Evolutionary conservation across 2,888 invertebrate species (phyloP).

Genomic region (Choreutis nemorana): DNA sequence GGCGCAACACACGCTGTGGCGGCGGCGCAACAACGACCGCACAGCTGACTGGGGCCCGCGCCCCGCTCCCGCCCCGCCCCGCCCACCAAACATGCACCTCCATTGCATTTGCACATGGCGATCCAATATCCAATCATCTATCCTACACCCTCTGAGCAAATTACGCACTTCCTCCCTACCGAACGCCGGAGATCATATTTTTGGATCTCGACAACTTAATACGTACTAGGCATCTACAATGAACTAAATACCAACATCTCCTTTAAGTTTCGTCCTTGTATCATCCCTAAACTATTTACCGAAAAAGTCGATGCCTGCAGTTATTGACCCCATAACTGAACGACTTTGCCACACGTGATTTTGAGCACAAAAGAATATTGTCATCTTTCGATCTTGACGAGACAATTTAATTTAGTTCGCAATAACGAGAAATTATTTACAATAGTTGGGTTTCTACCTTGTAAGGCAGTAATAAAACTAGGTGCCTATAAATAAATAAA

Average conservation of each 20-base stretch:
- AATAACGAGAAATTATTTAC: neutral
- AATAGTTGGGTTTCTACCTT: no score
- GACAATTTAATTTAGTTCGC: no score
- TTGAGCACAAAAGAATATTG: conserved; percentile 29
- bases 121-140: no score
- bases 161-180: no score
- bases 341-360: conserved; percentile 60
- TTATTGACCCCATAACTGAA: conserved; percentile 62
- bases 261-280: no score
- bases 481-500: conserved; percentile 16
- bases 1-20: no score
- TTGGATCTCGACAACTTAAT: no score
- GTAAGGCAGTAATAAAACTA: no score
- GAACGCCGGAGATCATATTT: no score
- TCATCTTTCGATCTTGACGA: neutral
- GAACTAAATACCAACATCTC: no score
- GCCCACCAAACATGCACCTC: conserved; percentile 21
- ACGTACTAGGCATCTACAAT: no score
- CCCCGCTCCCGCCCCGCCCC: conserved; percentile 20
- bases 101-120: conserved; percentile 24
- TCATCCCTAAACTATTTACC: conserved; percentile 15
- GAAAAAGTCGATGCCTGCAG: conserved; percentile 37
- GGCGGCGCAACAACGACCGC: conserved; percentile 26
- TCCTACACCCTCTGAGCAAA: no score
- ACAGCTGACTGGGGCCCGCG: conserved; percentile 55